Percentiles rank a stretch among this genome's conserved stretches.
Evolutionary conservation across 2,113 vertebrate species (phyloP).

Genomic region (Sebastes schlegelii): DNA sequence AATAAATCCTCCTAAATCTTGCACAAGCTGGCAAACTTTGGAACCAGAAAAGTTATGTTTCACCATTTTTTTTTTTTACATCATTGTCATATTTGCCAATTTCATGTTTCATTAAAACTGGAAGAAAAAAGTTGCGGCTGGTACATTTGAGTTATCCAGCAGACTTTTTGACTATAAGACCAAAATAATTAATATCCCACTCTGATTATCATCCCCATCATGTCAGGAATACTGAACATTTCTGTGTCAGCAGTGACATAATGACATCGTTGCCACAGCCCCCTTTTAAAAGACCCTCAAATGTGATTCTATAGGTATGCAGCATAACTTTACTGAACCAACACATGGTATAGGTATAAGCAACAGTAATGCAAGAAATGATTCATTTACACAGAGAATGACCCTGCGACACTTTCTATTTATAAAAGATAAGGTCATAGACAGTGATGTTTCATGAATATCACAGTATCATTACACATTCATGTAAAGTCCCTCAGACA

Average conservation of each 20-base stretch:
- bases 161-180: neutral
- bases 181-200: neutral
- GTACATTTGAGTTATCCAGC: neutral
- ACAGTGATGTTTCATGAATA: conserved; percentile 61
- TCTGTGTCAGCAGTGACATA: neutral
- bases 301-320: neutral
- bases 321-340: neutral
- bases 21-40: neutral
- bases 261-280: neutral
- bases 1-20: no score
- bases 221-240: neutral
- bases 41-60: neutral
- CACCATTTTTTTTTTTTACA: neutral
- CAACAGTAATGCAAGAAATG: neutral
- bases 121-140: neutral
- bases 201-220: neutral
- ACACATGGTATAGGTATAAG: neutral
- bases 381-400: conserved; percentile 6
- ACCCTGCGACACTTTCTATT: conserved; percentile 31
- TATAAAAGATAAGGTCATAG: conserved; percentile 49
- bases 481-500: conserved; percentile 54
- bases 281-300: neutral
- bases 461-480: conserved; percentile 63
- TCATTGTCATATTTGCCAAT: neutral
- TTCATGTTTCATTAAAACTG: neutral